Conservation (phyloP, 1,140 invertebrate species). For the Gyrodactylus salaris region DNA sequence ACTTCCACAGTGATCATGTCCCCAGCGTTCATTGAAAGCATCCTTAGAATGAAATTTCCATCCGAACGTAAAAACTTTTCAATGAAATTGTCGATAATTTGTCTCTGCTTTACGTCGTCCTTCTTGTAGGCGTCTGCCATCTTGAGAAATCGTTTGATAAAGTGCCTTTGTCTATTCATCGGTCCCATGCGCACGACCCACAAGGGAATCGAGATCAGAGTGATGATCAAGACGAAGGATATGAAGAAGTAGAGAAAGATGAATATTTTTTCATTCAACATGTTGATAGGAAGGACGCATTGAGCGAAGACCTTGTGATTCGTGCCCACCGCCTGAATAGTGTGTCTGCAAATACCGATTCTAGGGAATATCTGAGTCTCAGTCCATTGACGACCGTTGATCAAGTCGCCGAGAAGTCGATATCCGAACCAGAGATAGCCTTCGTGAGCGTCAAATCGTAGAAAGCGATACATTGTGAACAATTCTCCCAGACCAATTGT, state of each 20-base stretch:
- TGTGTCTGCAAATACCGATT: constrained; percentile 1
- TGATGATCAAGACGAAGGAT: background rate
- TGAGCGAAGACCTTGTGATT: background rate
- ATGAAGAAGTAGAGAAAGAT: constrained; percentile 5
- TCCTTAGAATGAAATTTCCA: constrained; percentile 4
- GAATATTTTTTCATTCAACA: constrained; percentile 3
- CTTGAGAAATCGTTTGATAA: background rate
- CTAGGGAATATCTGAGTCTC: constrained; percentile 5
- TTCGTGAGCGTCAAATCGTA: background rate
- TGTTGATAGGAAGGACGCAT: constrained; percentile 2
- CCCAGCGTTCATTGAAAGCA: constrained; percentile 4
- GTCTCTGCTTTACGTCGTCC: background rate
- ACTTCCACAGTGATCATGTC: background rate
- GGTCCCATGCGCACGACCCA: background rate
- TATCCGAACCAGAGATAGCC: background rate
- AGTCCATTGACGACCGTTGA: background rate
- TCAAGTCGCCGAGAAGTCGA: background rate
- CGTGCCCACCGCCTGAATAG: background rate
- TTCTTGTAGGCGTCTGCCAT: background rate
- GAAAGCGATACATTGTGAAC: background rate
- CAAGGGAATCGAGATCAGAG: background rate
- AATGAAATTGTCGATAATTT: background rate
- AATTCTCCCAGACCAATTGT: background rate
- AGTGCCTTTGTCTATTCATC: background rate
- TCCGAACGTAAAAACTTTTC: background rate